These are phyloP conservation scores for Serinus canaria DNA, from an alignment of 2,113 vertebrate genomes.

Conservation along the genomic window DNA sequence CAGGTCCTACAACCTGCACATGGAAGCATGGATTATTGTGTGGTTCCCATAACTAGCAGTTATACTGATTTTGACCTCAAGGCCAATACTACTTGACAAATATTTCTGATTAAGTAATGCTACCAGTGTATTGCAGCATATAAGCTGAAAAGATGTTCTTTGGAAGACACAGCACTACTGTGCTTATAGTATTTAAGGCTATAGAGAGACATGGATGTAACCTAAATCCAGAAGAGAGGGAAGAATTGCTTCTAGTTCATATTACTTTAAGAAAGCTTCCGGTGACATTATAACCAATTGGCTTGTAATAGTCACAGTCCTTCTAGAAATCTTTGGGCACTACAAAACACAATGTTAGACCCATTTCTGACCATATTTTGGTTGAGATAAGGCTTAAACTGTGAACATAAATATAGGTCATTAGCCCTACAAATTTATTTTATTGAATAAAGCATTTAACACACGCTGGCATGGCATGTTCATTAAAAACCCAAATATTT, in stretches of 20 bases:
- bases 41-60: background rate
- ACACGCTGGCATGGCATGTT: background rate
- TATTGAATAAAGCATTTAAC: background rate
- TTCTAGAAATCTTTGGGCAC: background rate
- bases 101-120: background rate
- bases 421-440: background rate
- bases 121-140: background rate
- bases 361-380: background rate
- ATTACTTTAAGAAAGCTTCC: background rate
- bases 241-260: background rate
- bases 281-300: background rate
- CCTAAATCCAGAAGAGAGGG: background rate
- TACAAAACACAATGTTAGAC: background rate
- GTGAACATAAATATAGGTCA: background rate
- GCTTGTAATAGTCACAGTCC: background rate
- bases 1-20: rapidly evolving
- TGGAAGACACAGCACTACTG: background rate
- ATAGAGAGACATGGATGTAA: background rate
- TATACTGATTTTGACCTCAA: background rate
- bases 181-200: background rate
- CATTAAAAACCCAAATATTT: background rate
- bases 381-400: background rate
- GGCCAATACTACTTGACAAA: background rate
- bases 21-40: background rate
- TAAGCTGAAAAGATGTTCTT: background rate